Evolutionary conservation across 2,797 vertebrate genomes (phyloP), one percentile per base, ranked within the genome.

Genomic region (Clarias fuscus): DNA sequence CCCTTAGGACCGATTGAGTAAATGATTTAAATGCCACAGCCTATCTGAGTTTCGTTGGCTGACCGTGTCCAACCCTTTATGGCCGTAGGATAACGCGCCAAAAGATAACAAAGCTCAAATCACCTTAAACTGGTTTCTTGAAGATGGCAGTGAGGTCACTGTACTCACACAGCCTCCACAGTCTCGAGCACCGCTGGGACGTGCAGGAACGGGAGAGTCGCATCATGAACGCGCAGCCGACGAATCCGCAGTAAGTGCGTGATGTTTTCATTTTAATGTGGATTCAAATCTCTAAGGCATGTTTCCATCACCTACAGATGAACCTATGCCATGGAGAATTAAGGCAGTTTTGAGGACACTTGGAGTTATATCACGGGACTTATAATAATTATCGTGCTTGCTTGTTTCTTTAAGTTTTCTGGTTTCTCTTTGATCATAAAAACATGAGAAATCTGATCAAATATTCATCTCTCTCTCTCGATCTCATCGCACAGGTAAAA

Each of bases 151-250:
- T 53, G 48, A 53, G 48, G 48, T 53, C 48, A 48, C 48, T 10
- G 48, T 11, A 13, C 48, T 48, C 10, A 53, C 48, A 53, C 7
- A 3, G 13, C 48, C 48, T 53, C 48, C 48, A 53, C 11, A 53
- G 48, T 53, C 48, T 53, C 48, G 62, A 64, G 62, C 62, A 64
- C 22, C 22, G 24, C 10, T n/a, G 61, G 83, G 84, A 90, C 90
- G 88, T 90, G 86, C 61, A 91, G 89, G 88, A 92, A 91, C 2
- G 53, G 72, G 86, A 93, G 87, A 91, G 88, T 91, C 4, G 0
- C 87, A 91, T 92, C 86, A 90, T 90, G 70, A 89, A 93, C 91
- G 90, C 92, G 88, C 89, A 93, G 88, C 91, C 62, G 77, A 93
- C 88, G 93, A 93, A 92, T 92, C 92, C 92, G 89, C 89, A 86